Evolutionary conservation across 2,797 vertebrate genomes (phyloP).

Genomic region (Ispidina picta): DNA sequence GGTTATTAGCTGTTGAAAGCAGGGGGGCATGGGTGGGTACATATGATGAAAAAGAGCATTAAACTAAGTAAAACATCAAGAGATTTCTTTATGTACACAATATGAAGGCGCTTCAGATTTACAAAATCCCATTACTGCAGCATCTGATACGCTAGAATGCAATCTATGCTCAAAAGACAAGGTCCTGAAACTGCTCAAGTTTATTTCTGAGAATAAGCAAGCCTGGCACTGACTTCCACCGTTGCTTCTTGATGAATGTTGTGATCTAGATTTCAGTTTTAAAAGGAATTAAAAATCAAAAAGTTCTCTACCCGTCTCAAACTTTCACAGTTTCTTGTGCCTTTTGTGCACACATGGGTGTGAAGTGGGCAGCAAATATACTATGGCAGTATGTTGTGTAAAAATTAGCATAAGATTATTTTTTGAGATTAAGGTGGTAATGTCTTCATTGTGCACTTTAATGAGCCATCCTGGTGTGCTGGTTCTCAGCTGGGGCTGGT

Average conservation of each 20-base stretch:
- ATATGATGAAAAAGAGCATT: slow-evolving; percentile 18
- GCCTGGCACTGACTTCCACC: background rate
- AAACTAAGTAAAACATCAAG: slow-evolving; percentile 43
- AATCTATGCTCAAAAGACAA: slow-evolving; percentile 16
- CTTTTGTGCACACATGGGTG: background rate
- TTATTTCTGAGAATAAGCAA: background rate
- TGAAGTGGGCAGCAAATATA: background rate
- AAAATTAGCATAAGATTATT: background rate
- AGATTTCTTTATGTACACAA: slow-evolving; percentile 32
- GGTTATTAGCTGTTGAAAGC: slow-evolving; percentile 48
- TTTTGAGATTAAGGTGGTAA: background rate
- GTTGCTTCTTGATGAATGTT: background rate
- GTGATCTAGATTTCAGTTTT: background rate
- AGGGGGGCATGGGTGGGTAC: background rate
- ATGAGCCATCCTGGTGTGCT: rapidly evolving
- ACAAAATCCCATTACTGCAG: slow-evolving; percentile 37
- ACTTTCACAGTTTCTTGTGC: background rate
- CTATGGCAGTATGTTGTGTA: background rate
- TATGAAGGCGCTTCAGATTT: slow-evolving; percentile 40
- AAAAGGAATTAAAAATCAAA: background rate
- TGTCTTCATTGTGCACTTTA: background rate
- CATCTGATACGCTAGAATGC: slow-evolving; percentile 46
- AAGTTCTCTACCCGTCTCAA: background rate
- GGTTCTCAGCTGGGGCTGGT: background rate
- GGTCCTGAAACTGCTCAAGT: background rate